These are phyloP conservation scores for Congeria kusceri DNA, from an alignment of 2,888 invertebrate genomes.

Conservation along the genomic window DNA sequence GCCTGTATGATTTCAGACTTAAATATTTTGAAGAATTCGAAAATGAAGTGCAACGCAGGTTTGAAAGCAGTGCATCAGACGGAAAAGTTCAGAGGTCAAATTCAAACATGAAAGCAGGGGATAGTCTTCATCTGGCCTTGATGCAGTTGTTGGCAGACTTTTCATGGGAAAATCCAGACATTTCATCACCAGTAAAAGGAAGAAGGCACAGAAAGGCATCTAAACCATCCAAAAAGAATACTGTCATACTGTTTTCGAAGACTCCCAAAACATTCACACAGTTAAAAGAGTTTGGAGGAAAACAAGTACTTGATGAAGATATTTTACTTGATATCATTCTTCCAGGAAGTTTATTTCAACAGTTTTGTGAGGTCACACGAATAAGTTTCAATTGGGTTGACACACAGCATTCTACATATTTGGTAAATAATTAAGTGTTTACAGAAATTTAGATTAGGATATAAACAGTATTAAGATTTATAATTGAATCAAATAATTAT, in stretches of 20 bases:
- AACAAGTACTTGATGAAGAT: slow-evolving; percentile 76
- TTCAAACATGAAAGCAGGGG: slow-evolving; percentile 48
- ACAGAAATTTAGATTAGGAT: no score
- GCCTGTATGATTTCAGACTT: slow-evolving; percentile 72
- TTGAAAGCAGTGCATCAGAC: slow-evolving; percentile 36
- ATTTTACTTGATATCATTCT: slow-evolving; percentile 77
- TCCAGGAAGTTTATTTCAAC: slow-evolving; percentile 68
- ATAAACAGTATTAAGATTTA: no score
- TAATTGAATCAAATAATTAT: no score
- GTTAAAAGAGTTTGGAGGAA: slow-evolving; percentile 74
- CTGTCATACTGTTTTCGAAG: slow-evolving; percentile 71
- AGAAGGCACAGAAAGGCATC: slow-evolving; percentile 34
- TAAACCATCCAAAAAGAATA: slow-evolving; percentile 45
- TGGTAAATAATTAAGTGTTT: slow-evolving; percentile 27
- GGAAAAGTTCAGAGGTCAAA: slow-evolving; percentile 11
- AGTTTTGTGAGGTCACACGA: slow-evolving; percentile 66
- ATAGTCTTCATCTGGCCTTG: slow-evolving; percentile 68
- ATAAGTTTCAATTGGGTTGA: slow-evolving; percentile 78
- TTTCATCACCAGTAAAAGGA: slow-evolving; percentile 75
- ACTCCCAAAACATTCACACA: slow-evolving; percentile 67
- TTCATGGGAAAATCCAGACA: slow-evolving; percentile 77
- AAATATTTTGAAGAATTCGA: slow-evolving; percentile 80
- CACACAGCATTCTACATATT: slow-evolving; percentile 31
- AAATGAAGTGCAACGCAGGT: slow-evolving; percentile 65
- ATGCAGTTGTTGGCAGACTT: slow-evolving; percentile 78